Percentiles rank a stretch among this genome's conserved stretches.
phyloP scores from a whole-genome alignment of 2,888 invertebrate species.

The Seira ritae region DNA sequence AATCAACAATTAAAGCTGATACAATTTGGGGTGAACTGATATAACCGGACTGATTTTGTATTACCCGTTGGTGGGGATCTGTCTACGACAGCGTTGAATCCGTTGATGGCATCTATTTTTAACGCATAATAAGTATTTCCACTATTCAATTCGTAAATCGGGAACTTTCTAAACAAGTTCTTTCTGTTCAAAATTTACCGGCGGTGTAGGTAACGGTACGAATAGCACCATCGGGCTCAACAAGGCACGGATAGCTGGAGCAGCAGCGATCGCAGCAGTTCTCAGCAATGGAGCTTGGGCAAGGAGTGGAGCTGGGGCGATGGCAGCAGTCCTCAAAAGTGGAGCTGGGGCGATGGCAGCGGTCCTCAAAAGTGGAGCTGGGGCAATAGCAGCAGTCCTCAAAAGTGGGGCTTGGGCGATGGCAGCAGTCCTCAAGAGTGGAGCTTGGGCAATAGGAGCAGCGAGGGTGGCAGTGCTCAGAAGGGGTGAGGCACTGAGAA shows the following conservation, averaged over 20 bases:
- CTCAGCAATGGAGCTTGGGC: background rate
- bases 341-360: conserved; percentile 2
- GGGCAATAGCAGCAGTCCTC: conserved; percentile 39
- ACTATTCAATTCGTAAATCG: too few relatives aligned
- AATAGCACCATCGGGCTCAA: conserved; percentile 41
- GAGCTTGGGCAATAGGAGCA: background rate
- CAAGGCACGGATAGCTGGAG: conserved; percentile 32
- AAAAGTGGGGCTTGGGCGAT: background rate
- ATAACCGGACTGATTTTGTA: background rate
- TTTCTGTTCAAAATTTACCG: too few relatives aligned
- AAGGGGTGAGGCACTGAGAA: conserved; percentile 1
- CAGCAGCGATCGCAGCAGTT: background rate
- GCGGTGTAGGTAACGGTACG: conserved; percentile 35
- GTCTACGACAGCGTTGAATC: conserved; percentile 28
- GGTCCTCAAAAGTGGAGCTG: conserved; percentile 42
- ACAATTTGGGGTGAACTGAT: too few relatives aligned
- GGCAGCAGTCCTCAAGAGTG: conserved; percentile 12
- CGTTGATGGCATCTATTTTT: conserved; percentile 4
- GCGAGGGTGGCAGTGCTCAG: background rate
- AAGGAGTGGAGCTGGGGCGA: background rate
- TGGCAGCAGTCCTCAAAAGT: conserved; percentile 9
- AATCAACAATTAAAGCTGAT: background rate
- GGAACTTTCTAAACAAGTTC: too few relatives aligned
- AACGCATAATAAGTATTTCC: too few relatives aligned
- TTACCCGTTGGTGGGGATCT: background rate